phyloP scores from a whole-genome alignment of 1,140 invertebrate genomes.

The Geopemphigus sp. region DNA sequence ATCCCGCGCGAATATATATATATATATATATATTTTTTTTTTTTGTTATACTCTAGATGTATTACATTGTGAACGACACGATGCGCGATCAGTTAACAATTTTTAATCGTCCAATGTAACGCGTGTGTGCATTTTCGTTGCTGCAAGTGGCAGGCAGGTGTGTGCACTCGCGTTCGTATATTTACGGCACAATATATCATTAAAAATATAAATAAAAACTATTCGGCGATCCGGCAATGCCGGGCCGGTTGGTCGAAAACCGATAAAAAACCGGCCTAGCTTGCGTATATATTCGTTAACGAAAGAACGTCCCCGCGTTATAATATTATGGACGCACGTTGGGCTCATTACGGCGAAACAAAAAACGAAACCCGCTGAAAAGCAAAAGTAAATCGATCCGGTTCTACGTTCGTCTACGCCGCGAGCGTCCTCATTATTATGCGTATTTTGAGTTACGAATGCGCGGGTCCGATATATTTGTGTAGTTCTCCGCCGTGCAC shows the following conservation, averaged over 20 bases:
- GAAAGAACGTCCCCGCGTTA: background rate
- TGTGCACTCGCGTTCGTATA: background rate
- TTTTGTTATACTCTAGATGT: background rate
- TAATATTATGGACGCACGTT: background rate
- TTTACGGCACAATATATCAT: slow-evolving; percentile 12
- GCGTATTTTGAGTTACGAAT: background rate
- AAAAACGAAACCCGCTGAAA: slow-evolving; percentile 1
- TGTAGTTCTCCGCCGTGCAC: background rate
- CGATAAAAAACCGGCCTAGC: slow-evolving; percentile 26
- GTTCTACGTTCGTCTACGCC: background rate
- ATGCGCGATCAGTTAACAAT: background rate
- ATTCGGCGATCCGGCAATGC: background rate
- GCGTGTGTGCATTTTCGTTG: background rate
- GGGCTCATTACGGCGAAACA: background rate
- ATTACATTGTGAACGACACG: no score
- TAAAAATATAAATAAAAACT: background rate
- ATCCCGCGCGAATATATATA: no score
- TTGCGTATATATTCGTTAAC: background rate
- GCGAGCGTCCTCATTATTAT: background rate
- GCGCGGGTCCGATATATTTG: background rate
- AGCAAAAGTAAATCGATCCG: slow-evolving; percentile 23
- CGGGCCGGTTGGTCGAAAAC: background rate
- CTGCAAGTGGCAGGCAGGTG: no score
- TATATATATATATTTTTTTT: no score
- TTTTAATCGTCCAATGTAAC: background rate